phyloP scores from a whole-genome alignment of 2,888 invertebrate genomes.

The Megamerina dolium region DNA sequence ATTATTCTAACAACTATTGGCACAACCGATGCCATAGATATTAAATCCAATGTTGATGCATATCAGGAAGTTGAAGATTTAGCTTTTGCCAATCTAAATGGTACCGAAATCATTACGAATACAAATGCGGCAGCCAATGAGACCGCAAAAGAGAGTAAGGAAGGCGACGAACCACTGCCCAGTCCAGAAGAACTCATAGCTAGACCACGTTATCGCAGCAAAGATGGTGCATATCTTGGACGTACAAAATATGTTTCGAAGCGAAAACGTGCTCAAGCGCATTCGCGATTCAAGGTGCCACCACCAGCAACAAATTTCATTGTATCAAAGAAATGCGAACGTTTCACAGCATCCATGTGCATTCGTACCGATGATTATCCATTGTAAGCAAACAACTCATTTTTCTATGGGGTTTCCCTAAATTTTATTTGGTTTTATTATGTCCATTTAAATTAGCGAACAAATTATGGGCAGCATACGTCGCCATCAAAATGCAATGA shows the following conservation, averaged over 20 bases:
- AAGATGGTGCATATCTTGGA: conserved; percentile 22
- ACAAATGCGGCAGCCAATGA: conserved; percentile 8
- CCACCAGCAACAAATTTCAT: conserved; percentile 28
- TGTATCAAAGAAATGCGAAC: conserved; percentile 54
- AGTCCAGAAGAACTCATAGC: conserved; percentile 43
- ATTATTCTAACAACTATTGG: neutral
- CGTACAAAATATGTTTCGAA: conserved; percentile 24
- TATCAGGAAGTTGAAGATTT: conserved; percentile 41
- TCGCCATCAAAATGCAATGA: conserved; percentile 62
- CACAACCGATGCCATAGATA: neutral
- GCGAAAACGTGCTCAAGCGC: conserved; percentile 34
- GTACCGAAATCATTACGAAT: conserved; percentile 28
- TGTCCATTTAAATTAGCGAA: conserved; percentile 50
- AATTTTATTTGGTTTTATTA: neutral
- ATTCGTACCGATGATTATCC: conserved; percentile 70
- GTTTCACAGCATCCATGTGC: conserved; percentile 68
- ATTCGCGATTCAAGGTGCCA: conserved; percentile 19
- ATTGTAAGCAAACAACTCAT: conserved; percentile 56
- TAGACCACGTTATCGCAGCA: conserved; percentile 38
- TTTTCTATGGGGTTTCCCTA: conserved; percentile 8
- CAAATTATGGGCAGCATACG: conserved; percentile 64
- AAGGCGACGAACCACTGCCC: conserved; percentile 36
- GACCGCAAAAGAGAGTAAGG: conserved; percentile 19
- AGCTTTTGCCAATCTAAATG: conserved; percentile 45
- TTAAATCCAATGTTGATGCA: neutral